These are phyloP conservation scores for Rousettus leschenaultii DNA, from an alignment of 2,113 vertebrate genomes.

Conservation along the genomic window DNA sequence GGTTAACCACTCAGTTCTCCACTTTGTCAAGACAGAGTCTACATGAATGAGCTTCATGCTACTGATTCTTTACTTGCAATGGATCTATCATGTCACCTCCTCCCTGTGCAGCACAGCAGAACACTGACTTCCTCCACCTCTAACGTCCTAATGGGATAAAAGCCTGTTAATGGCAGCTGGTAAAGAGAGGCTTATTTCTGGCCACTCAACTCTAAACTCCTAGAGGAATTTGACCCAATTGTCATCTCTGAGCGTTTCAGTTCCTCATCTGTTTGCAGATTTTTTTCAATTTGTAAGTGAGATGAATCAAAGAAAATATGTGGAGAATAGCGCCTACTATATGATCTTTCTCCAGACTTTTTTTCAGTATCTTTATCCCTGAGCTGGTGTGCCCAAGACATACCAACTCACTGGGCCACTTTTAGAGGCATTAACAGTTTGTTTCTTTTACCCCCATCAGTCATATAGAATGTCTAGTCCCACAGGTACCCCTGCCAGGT, in stretches of 20 bases:
- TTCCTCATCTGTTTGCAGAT: not conserved
- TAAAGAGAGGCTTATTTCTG: not conserved
- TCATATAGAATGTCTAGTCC: not conserved
- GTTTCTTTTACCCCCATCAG: not conserved
- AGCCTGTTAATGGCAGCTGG: accelerated
- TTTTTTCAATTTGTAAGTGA: not conserved
- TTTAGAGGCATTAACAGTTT: not conserved
- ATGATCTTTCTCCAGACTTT: not conserved
- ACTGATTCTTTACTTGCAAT: not conserved
- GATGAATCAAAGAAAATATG: not conserved
- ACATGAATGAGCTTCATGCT: not conserved
- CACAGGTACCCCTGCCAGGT: not conserved
- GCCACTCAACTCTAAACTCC: not conserved
- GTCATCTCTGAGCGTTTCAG: not conserved
- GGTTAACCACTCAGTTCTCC: not conserved
- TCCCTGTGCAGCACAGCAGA: not conserved
- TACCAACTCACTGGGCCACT: not conserved
- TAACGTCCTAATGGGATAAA: not conserved
- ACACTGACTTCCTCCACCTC: not conserved
- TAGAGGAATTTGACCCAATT: not conserved
- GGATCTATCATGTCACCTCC: no score
- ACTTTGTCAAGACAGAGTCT: not conserved
- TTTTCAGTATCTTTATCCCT: not conserved
- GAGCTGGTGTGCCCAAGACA: not conserved
- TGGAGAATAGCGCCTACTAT: not conserved